These are phyloP conservation scores for Aselliscus stoliczkanus DNA, from an alignment of 2,797 vertebrate genomes.

Conservation along the genomic window DNA sequence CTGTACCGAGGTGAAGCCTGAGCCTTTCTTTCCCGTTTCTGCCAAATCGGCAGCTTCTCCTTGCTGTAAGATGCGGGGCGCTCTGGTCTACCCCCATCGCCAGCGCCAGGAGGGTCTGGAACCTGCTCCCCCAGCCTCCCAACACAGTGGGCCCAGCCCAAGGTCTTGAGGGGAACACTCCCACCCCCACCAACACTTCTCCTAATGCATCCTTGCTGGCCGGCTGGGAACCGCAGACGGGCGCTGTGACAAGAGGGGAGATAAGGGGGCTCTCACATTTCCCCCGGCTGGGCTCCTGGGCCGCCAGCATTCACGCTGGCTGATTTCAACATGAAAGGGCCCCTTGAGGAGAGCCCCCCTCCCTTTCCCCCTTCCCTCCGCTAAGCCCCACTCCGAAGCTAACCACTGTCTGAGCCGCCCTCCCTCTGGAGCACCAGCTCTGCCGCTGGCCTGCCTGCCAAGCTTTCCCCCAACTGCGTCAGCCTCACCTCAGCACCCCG, in stretches of 20 bases:
- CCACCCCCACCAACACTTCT: slow-evolving; percentile 5
- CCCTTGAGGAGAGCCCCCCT: slow-evolving; percentile 62
- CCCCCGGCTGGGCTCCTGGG: slow-evolving; percentile 66
- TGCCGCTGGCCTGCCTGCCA: slow-evolving; percentile 19
- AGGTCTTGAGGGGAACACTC: slow-evolving; percentile 33
- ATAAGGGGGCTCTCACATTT: slow-evolving; percentile 74
- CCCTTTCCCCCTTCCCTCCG: slow-evolving; percentile 30
- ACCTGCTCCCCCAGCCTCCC: background rate
- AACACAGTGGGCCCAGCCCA: background rate
- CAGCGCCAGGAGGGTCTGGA: background rate
- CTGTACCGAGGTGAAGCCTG: background rate
- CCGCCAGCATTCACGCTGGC: slow-evolving; percentile 62
- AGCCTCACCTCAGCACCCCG: background rate
- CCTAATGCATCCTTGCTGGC: slow-evolving; percentile 56
- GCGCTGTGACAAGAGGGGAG: slow-evolving; percentile 64
- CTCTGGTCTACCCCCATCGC: background rate
- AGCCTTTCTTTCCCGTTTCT: background rate
- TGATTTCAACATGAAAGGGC: slow-evolving; percentile 75
- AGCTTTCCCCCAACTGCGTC: slow-evolving; percentile 12
- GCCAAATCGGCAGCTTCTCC: background rate
- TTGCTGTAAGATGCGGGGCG: background rate
- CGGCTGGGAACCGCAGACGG: slow-evolving; percentile 63
- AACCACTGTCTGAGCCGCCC: slow-evolving; percentile 61
- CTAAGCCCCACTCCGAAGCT: slow-evolving; percentile 53
- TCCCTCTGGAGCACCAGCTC: slow-evolving; percentile 28